These are phyloP conservation scores for Aspidiotus destructor DNA, from an alignment of 2,888 invertebrate species.

Conservation along the genomic window DNA sequence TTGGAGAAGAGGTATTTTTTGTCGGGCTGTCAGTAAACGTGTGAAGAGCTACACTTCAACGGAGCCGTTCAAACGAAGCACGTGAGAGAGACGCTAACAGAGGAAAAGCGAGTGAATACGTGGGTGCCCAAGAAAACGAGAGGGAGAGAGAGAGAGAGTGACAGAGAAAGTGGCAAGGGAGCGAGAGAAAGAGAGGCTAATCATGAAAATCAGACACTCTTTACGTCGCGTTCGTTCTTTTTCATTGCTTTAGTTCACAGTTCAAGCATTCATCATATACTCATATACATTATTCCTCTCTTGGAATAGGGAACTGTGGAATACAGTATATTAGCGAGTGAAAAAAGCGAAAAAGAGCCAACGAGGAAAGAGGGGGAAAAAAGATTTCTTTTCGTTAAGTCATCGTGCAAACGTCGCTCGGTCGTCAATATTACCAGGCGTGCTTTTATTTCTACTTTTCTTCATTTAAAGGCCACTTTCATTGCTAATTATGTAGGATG, in stretches of 20 bases:
- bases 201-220: constrained; percentile 28
- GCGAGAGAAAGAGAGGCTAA: constrained; percentile 22
- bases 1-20: constrained; percentile 30
- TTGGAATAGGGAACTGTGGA: too few species aligned
- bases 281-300: too few species aligned
- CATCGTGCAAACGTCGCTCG: too few species aligned
- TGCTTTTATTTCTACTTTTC: too few species aligned
- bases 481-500: too few species aligned
- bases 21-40: constrained; percentile 32
- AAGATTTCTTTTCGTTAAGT: too few species aligned
- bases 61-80: constrained; percentile 31
- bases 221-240: constrained; percentile 6
- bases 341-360: too few species aligned
- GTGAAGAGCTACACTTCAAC: constrained; percentile 33
- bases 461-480: too few species aligned
- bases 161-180: constrained; percentile 20
- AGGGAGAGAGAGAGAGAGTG: constrained; percentile 35
- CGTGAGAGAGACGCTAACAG: not conserved
- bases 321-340: too few species aligned
- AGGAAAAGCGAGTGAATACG: too few species aligned
- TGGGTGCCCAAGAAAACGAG: not conserved
- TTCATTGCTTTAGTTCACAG: constrained; percentile 12
- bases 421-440: too few species aligned
- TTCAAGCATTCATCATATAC: constrained; percentile 8
- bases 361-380: too few species aligned